Base-by-base conservation (phyloP, 2,113 vertebrate species). In the Callorhinus ursinus region DNA sequence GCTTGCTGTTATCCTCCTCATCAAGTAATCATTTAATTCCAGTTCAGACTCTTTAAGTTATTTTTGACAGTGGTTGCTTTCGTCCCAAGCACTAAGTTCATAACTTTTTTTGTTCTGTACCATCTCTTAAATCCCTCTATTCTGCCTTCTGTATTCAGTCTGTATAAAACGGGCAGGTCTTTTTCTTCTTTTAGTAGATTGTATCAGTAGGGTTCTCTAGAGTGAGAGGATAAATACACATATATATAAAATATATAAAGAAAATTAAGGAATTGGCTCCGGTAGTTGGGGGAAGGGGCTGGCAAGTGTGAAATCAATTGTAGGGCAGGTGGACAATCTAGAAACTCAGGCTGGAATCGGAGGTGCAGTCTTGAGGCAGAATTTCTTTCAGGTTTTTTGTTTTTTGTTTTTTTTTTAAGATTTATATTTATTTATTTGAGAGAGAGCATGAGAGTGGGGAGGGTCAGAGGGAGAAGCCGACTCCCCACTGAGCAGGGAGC, bases 11-110 rank as follows among this genome's bases (percentile, higher is more conserved):
- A 26, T 59, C 36, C 33, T 90, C 42, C 22, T 96, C 49, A 51
- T 82, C 61, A 92, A 88, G 28, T 81, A 82, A 74, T 85, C 14
- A 61, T 79, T 93, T 74, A 55, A 86, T 91, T 89, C 74, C 55
- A 53, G 1, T 82, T 89, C 7, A 51, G 24, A 74, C 18, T 90
- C 21, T 88, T 90, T 46, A 36, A 87, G 3, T 86, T 93, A 42
- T 28, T 77, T 95, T 87, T 88, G 65, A 59, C 26, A 91, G 36
- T 61, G n/a, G 69, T 77, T 80, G 19, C n/a, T 76, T 92, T 84
- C 76, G 57, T 90, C 24, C 42, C 33, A 63, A 46, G 10, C 28
- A 21, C 46, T 85, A 90, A 74, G 63, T 84, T 77, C 53, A 24
- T 81, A 33, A 53, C 74, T 79, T 36, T 79, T 71, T 53, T 90